Evolutionary conservation across 2,113 vertebrate species (phyloP).

Genomic region (Todiramphus chloris): DNA sequence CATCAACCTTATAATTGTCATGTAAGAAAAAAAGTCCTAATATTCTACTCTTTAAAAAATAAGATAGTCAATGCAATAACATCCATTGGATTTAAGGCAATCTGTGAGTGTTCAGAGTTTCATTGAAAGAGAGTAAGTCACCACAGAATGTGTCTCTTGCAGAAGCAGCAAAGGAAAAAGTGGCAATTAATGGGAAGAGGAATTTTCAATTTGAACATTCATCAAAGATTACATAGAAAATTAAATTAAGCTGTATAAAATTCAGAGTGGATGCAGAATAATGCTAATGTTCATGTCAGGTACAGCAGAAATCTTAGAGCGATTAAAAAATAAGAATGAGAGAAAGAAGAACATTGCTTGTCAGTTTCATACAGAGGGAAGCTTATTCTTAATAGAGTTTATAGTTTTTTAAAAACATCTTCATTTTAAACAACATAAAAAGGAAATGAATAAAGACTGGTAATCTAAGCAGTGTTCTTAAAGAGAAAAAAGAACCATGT

Average conservation of each 20-base stretch:
- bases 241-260: not conserved
- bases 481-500: not conserved
- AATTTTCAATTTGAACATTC: not conserved
- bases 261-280: not conserved
- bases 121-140: not conserved
- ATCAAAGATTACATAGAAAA: not conserved
- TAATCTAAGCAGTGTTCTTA: not conserved
- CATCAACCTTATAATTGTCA: not conserved
- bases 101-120: not conserved
- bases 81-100: not conserved
- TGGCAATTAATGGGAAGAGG: not conserved
- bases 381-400: not conserved
- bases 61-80: not conserved
- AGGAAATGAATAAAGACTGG: not conserved
- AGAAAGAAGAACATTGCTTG: not conserved
- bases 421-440: not conserved
- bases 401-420: not conserved
- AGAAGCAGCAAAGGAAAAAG: not conserved
- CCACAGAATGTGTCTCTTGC: not conserved
- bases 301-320: not conserved
- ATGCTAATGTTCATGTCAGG: not conserved
- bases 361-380: not conserved
- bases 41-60: not conserved
- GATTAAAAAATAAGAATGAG: not conserved
- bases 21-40: not conserved